phyloP scores from a whole-genome alignment of 1,140 invertebrate genomes.

The Brachionus plicatilis region DNA sequence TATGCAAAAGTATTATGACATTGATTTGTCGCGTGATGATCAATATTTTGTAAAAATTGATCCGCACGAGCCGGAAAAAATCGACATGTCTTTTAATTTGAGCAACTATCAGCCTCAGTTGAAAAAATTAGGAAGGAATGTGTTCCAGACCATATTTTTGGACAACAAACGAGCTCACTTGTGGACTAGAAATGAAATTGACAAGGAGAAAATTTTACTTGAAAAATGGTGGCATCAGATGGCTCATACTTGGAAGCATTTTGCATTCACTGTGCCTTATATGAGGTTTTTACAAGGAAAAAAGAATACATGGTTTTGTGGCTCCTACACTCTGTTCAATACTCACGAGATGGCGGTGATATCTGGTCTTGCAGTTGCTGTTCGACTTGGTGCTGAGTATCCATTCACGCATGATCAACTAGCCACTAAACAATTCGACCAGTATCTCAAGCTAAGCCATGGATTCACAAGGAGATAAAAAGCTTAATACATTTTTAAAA shows the following conservation, averaged over 20 bases:
- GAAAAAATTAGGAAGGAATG: slow-evolving; percentile 43
- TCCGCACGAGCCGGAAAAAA: slow-evolving; percentile 43
- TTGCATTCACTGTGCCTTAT: slow-evolving; percentile 47
- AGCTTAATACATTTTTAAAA: too few species aligned
- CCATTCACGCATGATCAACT: slow-evolving; percentile 46
- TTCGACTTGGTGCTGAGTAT: slow-evolving; percentile 46
- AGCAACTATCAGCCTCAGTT: slow-evolving; percentile 48
- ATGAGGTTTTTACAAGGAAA: slow-evolving; percentile 48
- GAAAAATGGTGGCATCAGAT: slow-evolving; percentile 48
- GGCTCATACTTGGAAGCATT: slow-evolving; percentile 48
- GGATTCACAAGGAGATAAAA: slow-evolving; percentile 40
- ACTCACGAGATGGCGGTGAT: slow-evolving; percentile 49
- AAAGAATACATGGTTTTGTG: slow-evolving; percentile 45
- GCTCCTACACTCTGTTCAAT: slow-evolving; percentile 48
- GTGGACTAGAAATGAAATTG: slow-evolving; percentile 45
- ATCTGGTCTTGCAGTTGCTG: slow-evolving; percentile 47
- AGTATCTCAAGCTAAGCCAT: slow-evolving; percentile 46
- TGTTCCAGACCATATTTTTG: slow-evolving; percentile 49
- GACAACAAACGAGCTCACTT: slow-evolving; percentile 43
- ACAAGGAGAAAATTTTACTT: slow-evolving; percentile 44
- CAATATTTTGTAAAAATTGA: slow-evolving; percentile 48
- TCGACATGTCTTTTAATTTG: slow-evolving; percentile 50
- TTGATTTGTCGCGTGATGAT: slow-evolving; percentile 45
- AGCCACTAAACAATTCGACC: slow-evolving; percentile 48
- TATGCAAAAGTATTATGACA: slow-evolving; percentile 47